Conservation (phyloP, 2,888 invertebrate genomes). For the Vanessa cardui region DNA sequence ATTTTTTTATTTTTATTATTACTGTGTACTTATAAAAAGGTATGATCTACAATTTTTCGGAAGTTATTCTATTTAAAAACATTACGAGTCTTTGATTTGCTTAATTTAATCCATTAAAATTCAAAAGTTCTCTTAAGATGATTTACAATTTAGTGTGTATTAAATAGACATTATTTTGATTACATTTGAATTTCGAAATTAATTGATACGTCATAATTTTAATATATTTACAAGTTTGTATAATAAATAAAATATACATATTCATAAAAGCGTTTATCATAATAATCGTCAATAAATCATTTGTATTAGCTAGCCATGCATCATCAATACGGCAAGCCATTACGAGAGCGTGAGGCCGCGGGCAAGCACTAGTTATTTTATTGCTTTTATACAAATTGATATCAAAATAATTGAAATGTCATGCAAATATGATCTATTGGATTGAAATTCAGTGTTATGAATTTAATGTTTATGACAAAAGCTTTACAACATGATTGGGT, state of each 20-base stretch:
- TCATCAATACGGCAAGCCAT: conserved; percentile 26
- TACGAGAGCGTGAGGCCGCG: conserved; percentile 22
- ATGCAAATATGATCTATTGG: background rate
- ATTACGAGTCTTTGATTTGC: no score
- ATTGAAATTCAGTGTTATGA: background rate
- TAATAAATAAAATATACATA: background rate
- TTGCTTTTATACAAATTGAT: conserved; percentile 11
- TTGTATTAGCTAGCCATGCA: conserved; percentile 19
- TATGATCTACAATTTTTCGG: no score
- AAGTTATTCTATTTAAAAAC: no score
- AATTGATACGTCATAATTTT: no score
- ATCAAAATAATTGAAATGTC: conserved; percentile 4
- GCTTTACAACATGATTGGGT: no score
- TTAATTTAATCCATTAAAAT: no score
- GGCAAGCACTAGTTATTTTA: conserved; percentile 20
- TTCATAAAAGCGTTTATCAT: conserved; percentile 27
- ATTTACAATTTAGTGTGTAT: no score
- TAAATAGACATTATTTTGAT: no score
- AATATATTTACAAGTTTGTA: background rate
- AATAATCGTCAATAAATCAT: conserved; percentile 29
- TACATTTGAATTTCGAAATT: no score
- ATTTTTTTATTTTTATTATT: no score
- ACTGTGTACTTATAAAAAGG: no score
- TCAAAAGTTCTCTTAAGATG: no score
- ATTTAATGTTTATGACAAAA: background rate